Percentiles rank a stretch among this genome's conserved stretches.
Evolutionary conservation across 1,140 invertebrate species (phyloP).

Genomic region (Steinernema khuongi): DNA sequence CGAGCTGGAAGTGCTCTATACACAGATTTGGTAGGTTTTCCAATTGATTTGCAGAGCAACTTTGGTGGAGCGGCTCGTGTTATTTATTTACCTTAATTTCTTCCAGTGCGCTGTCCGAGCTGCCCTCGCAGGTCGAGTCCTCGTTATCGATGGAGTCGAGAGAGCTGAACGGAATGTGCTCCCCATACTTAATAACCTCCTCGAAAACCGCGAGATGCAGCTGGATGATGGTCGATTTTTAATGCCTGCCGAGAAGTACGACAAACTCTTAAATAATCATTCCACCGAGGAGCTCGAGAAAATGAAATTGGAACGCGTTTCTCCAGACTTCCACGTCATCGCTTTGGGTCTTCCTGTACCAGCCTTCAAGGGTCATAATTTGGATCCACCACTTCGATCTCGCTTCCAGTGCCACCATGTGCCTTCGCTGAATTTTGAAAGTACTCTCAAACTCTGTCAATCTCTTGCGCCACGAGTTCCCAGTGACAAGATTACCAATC

Average conservation of each 20-base stretch:
- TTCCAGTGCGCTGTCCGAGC: constrained; percentile 79
- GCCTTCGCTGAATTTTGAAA: constrained; percentile 61
- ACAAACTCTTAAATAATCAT: constrained; percentile 67
- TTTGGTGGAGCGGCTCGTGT: background rate
- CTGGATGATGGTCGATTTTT: constrained; percentile 91
- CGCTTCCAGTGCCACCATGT: constrained; percentile 87
- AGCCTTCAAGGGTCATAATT: constrained; percentile 78
- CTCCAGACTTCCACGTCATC: constrained; percentile 83
- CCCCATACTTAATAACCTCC: constrained; percentile 90
- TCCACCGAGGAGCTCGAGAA: constrained; percentile 69
- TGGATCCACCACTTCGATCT: constrained; percentile 88
- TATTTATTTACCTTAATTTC: background rate
- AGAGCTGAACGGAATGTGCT: constrained; percentile 93
- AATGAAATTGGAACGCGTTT: constrained; percentile 80
- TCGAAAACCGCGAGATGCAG: constrained; percentile 98
- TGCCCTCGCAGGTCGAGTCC: constrained; percentile 76
- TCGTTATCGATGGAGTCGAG: constrained; percentile 92
- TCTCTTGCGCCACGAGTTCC: constrained; percentile 64
- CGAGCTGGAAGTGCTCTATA: constrained; percentile 77
- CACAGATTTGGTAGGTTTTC: constrained; percentile 75
- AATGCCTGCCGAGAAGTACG: constrained; percentile 78
- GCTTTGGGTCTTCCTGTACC: constrained; percentile 81
- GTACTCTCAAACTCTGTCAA: constrained; percentile 59
- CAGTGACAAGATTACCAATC: constrained; percentile 65
- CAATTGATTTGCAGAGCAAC: background rate